phyloP scores from a whole-genome alignment of 2,888 invertebrate genomes.

The Synergus gifuensis region DNA sequence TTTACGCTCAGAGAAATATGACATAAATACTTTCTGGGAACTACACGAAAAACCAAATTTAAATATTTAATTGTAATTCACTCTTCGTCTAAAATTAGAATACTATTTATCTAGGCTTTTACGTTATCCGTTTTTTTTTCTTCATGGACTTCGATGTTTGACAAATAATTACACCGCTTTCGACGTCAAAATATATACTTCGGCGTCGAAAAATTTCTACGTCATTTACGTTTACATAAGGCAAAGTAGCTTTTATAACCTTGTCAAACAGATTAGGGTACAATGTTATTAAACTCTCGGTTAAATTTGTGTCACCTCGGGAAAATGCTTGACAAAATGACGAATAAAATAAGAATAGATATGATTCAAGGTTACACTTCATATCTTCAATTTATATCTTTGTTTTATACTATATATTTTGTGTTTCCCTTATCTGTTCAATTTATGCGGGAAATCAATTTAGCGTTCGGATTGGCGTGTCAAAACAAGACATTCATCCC shows the following conservation, averaged over 20 bases:
- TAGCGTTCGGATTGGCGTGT: not conserved
- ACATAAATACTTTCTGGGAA: not conserved
- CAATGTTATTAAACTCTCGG: not conserved
- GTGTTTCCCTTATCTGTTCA: not conserved
- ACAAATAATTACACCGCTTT: not conserved
- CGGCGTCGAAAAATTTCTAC: not conserved
- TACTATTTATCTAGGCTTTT: not conserved
- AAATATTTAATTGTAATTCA: not conserved
- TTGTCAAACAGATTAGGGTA: not conserved
- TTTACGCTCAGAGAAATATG: too few relatives aligned
- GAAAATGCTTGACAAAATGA: not conserved
- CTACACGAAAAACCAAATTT: not conserved
- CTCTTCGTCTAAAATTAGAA: not conserved
- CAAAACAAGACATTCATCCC: not conserved
- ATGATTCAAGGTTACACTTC: not conserved
- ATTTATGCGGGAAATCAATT: not conserved
- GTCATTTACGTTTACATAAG: not conserved
- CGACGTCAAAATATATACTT: not conserved
- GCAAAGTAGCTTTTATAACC: not conserved
- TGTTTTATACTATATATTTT: not conserved
- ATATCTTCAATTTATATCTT: not conserved
- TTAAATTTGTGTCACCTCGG: not conserved
- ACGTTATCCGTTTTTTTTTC: not conserved
- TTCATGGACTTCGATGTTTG: not conserved
- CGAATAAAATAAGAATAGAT: not conserved